These are phyloP conservation scores for Papilio gigon DNA, from an alignment of 2,888 invertebrate species.

Conservation along the genomic window DNA sequence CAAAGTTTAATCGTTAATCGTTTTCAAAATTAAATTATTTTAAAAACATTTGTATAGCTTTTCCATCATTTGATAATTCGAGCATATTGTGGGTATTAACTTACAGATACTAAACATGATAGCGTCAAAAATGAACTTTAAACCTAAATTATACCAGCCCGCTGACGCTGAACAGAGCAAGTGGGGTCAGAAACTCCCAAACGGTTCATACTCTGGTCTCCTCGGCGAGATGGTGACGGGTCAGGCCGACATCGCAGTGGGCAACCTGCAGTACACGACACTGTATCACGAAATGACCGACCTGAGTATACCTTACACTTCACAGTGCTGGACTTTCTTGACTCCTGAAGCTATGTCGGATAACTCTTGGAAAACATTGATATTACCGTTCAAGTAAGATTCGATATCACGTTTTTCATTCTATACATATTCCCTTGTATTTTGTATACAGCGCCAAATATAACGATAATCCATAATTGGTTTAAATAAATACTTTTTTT, in stretches of 20 bases:
- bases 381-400: conserved; percentile 88
- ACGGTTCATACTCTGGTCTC: conserved; percentile 87
- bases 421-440: background rate
- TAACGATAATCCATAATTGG: background rate
- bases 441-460: too few species aligned
- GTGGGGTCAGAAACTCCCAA: conserved; percentile 86
- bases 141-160: conserved; percentile 85
- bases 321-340: conserved; percentile 91
- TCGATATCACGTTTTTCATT: background rate
- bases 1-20: too few species aligned
- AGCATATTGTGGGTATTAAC: too few species aligned
- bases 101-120: conserved; percentile 85
- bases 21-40: too few species aligned
- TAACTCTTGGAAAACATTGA: conserved; percentile 92
- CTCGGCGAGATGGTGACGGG: conserved; percentile 87
- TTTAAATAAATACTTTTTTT: background rate
- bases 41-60: too few species aligned
- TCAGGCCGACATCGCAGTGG: conserved; percentile 87
- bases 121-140: conserved; percentile 87
- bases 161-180: conserved; percentile 82
- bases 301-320: conserved; percentile 89
- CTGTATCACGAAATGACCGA: conserved; percentile 87
- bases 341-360: conserved; percentile 91
- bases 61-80: too few species aligned
- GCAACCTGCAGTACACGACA: conserved; percentile 89